Evolutionary conservation across 2,113 vertebrate species (phyloP).

Genomic region (Helogale parvula): DNA sequence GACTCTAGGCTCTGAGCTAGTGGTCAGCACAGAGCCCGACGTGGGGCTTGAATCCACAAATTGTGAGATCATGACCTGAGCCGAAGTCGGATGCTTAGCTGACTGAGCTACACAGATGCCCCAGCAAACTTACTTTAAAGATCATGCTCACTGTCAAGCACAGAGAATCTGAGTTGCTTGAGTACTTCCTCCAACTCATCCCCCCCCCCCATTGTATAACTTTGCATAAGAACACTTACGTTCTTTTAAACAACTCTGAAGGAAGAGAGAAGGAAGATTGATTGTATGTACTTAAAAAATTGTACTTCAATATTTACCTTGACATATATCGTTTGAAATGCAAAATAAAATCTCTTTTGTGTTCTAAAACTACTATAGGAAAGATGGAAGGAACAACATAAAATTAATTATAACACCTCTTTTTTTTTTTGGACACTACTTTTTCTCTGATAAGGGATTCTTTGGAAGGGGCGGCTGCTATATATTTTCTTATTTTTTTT

Average conservation of each 20-base stretch:
- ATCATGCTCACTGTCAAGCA: neutral
- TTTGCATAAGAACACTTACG: neutral
- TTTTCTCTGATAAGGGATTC: conserved; percentile 72
- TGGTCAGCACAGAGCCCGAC: too few species aligned
- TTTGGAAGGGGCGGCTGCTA: neutral
- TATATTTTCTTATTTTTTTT: too few species aligned
- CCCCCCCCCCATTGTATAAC: neutral
- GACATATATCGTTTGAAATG: neutral
- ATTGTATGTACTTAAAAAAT: neutral
- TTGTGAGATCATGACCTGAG: too few species aligned
- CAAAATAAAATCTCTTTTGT: neutral
- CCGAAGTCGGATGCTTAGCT: too few species aligned
- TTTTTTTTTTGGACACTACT: conserved; percentile 73
- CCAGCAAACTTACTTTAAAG: neutral
- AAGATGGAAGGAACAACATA: conserved; percentile 1
- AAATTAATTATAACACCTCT: conserved; percentile 72
- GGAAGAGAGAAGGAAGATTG: neutral
- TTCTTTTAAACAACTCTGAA: neutral
- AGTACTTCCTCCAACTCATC: neutral
- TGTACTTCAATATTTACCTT: neutral
- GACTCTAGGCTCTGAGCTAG: too few species aligned
- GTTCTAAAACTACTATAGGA: neutral
- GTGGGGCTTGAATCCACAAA: too few species aligned
- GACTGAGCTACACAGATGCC: too few species aligned
- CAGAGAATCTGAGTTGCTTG: neutral